Evolutionary conservation across 2,113 vertebrate species (phyloP).

Genomic region (Boleophthalmus pectinirostris): DNA sequence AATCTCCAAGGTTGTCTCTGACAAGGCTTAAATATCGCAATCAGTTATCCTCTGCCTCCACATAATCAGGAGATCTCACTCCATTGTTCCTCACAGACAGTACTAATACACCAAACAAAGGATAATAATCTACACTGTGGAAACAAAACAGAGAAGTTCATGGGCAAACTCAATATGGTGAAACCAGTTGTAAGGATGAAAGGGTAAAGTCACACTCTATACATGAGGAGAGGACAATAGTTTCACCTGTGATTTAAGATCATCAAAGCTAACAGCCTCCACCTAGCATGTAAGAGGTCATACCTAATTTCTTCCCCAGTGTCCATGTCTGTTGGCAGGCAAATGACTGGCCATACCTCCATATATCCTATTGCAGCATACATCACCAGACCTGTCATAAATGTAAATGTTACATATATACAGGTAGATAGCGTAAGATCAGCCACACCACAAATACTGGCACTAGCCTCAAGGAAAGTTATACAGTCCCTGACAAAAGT

Average conservation of each 20-base stretch:
- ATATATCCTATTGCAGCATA: not conserved
- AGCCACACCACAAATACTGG: too few relatives aligned
- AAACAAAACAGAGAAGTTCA: constrained; percentile 35
- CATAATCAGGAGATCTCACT: constrained; percentile 49
- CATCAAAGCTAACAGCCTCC: constrained; percentile 70
- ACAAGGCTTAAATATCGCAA: constrained; percentile 46
- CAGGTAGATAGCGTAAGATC: not conserved
- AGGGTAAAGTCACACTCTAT: constrained; percentile 49
- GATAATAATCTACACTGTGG: constrained; percentile 38
- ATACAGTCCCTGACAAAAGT: too few relatives aligned
- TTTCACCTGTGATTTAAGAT: constrained; percentile 64
- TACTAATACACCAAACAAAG: constrained; percentile 37
- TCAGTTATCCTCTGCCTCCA: constrained; percentile 47
- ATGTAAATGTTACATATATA: not conserved
- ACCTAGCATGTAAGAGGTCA: constrained; percentile 62
- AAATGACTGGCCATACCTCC: constrained; percentile 69
- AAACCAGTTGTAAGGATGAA: constrained; percentile 37
- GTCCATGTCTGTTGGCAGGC: constrained; percentile 64
- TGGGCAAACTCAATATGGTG: constrained; percentile 22
- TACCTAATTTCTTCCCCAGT: constrained; percentile 71
- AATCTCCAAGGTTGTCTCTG: constrained; percentile 39
- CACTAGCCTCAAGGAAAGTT: too few relatives aligned
- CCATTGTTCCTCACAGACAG: constrained; percentile 34
- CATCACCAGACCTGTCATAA: not conserved
- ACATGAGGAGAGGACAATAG: constrained; percentile 63